Base-by-base conservation (phyloP, 1,140 invertebrate species). In the Hycleus cichorii region DNA sequence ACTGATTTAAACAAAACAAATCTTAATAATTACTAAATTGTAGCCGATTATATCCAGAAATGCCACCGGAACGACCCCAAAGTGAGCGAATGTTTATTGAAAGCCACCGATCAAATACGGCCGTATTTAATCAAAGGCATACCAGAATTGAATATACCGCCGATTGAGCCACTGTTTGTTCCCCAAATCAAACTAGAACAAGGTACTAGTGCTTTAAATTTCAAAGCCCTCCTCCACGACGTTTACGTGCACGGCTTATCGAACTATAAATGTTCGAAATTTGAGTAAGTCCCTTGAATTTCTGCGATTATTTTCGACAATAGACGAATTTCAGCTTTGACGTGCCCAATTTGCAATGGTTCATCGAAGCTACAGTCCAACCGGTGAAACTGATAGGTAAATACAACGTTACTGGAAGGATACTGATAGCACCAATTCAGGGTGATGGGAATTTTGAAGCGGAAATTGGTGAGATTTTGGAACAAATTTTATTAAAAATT, bases 141-240 rank as follows among this genome's bases (percentile, higher is more conserved):
- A 7, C 81, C 83, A 0, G 78, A 83, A 56, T 73, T 86, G 25
- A 81, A 82, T 59, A 68, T 87, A 1, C 86, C 86, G 0, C 63
- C 82, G 0, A 64, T 86, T 27, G 86, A 88, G 58, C 85, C 85
- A 0, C 76, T 87, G 44, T 65, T 71, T 2, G 77, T 88, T 4
- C 83, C 83, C 0, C 79, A 81, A 1, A 72, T 86, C 40, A 79
- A 79, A 25, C 72, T 88, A 40, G 12, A 83, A 85, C 67, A 78
- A 82, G 63, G 82, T 79, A 55, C 75, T 40, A 78, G 83, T 3
- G 78, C 82, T 3, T 65, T 88, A 4, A 80, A 81, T 57, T 69
- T 88, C 43, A 86, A 84, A 67, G 84, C 84, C 2, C 79, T 79
- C 3, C 70, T 89, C 38, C 82, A 78, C 57, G 80, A 88, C 50